Evolutionary conservation across 2,888 invertebrate species (phyloP), one percentile per base, ranked within the genome.

Genomic region (Conops quadrifasciatus): DNA sequence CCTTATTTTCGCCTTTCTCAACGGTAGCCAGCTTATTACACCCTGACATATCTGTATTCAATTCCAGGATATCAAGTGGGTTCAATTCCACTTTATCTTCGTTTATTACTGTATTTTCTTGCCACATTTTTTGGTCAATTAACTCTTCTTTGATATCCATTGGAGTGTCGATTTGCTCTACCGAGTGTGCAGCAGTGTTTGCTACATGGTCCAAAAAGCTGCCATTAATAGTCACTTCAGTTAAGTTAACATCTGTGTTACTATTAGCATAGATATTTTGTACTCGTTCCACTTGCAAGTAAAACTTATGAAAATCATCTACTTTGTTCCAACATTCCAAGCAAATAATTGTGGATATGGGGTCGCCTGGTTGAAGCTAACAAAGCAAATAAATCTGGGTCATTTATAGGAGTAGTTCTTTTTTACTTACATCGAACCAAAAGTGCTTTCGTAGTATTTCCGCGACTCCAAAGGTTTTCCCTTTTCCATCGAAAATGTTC

Each of bases 371-470:
- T 53, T 78, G 77, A 0, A 79, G 79, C 81, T 81, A 26, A 28
- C 19, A 45, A 62, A 60, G 66, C 53, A 28, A 7, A 59, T 5
- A 28, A 45, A 36, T 36, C 3, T 64, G 21, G 30, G n/a, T 56
- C 36, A n/a, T 11, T 66, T 21, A 30, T 11, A 5, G 15, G 3
- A 28, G n/a, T 49, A n/a, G 49, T 21, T 36, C 28, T 60, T 19
- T n/a, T 45, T 47, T 19, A 13, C 51, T 45, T 77, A 84, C 85
- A 80, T 84, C 80, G 71, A 85, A 85, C 84, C 85, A 85, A 76
- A 85, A 85, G 72, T 85, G 81, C 73, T 85, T 83, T 59, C 78
- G 76, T 21, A 85, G 73, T 51, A 84, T 76, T 1, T 71, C 68
- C 2, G 83, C 80, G 16, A 83, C 80, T 71, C 81, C 80, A 3